Percentiles rank a stretch among this genome's conserved stretches.
These are phyloP conservation scores for Laterallus jamaicensis DNA, from an alignment of 2,113 vertebrate genomes.

Conservation along the genomic window DNA sequence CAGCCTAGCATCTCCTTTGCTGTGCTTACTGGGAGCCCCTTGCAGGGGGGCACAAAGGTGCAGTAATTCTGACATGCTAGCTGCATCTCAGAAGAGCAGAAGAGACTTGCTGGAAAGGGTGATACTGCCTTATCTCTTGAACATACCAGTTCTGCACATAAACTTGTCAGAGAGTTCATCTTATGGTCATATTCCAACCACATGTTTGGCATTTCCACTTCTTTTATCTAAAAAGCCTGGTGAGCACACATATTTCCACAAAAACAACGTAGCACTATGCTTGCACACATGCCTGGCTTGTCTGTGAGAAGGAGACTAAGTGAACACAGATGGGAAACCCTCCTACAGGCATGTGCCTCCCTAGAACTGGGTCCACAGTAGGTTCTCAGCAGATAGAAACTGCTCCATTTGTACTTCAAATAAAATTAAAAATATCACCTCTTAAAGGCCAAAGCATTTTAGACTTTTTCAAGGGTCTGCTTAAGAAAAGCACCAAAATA, in stretches of 20 bases:
- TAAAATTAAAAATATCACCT: neutral
- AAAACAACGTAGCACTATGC: rapidly evolving
- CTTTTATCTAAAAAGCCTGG: neutral
- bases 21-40: neutral
- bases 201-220: neutral
- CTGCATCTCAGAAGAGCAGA: neutral
- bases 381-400: neutral
- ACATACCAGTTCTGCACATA: neutral
- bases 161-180: neutral
- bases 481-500: neutral
- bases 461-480: neutral
- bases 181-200: neutral
- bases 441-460: neutral
- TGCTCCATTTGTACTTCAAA: neutral
- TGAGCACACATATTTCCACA: neutral
- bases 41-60: neutral
- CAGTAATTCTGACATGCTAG: neutral
- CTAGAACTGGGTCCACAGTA: neutral
- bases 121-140: neutral
- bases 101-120: neutral
- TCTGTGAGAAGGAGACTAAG: neutral
- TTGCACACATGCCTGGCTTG: neutral
- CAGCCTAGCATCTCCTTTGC: neutral
- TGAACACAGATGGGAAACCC: neutral
- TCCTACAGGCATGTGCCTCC: neutral